Evolutionary conservation across 2,113 vertebrate genomes (phyloP).

Genomic region (Leptobrachium ailaonicum): DNA sequence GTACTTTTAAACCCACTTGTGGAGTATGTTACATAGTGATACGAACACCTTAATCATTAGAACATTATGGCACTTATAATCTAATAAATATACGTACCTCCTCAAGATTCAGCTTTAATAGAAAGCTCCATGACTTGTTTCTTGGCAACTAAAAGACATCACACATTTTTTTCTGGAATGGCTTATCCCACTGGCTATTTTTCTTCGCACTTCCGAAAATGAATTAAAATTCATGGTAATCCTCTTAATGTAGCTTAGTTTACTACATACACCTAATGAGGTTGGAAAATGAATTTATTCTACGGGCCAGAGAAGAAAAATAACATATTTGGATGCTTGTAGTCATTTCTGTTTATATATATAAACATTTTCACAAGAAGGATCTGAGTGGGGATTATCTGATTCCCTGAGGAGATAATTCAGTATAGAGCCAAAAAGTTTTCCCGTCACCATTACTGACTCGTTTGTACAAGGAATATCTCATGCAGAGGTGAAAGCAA

Average conservation of each 20-base stretch:
- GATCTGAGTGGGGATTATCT: neutral
- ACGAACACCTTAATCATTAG: neutral
- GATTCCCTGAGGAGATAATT: neutral
- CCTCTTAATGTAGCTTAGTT: neutral
- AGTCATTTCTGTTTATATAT: neutral
- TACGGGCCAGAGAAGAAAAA: neutral
- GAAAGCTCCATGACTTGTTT: neutral
- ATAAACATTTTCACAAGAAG: neutral
- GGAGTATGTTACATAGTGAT: no score
- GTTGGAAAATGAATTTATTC: neutral
- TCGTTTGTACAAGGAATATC: neutral
- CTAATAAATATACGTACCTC: neutral
- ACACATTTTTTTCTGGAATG: neutral
- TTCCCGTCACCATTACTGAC: neutral
- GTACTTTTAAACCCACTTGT: no score
- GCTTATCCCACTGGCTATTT: neutral
- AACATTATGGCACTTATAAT: neutral
- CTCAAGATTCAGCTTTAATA: neutral
- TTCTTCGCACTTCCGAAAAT: neutral
- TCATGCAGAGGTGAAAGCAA: no score
- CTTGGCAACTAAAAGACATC: neutral
- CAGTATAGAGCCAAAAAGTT: neutral
- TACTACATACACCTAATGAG: neutral
- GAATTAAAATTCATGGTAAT: neutral
- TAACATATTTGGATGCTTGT: neutral